Evolutionary conservation across 2,888 invertebrate species (phyloP), one percentile per base, ranked within the genome.

Genomic region (Dryocosmus kuriphilus): DNA sequence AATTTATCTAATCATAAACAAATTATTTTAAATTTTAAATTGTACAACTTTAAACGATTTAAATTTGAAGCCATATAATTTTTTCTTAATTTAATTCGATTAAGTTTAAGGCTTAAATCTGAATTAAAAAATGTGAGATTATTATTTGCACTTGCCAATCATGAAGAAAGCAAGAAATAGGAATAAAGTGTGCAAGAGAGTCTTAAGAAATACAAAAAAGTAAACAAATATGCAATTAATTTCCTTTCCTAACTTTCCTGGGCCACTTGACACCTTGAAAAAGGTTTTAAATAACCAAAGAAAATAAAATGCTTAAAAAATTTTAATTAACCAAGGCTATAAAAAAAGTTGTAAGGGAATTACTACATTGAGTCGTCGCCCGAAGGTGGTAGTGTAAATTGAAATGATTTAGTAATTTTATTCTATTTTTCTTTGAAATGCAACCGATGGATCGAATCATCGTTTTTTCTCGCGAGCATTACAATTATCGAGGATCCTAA

Each of bases 401-500:
- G 41, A 24, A 38, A 65, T 38, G 38, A 63, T 22, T 35, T 41
- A 24, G 41, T 65, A 30, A 41, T 67, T 67, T 51, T 8, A 4
- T 67, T 67, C 8, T 67, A 9, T 51, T 65, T 46, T 67, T 19
- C 5, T 38, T 63, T 63, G 32, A 35, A 35, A 27, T 60, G 16
- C 27, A 60, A 27, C 24, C 14, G 57, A 60, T 16, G 60, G 27
- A 60, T 24, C 60, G 60, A 60, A 27, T 60, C 16, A 60, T 14
- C 24, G 16, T 27, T 27, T 60, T 60, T 27, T 60, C 60, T 60
- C 27, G n/a, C 16, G 27, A 51, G 67, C 19, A 67, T 67, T 41
- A 67, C 27, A 46, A 67, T 67, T 67, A 51, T 46, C 77, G 79
- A 83, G 82, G 83, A 82, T 82, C 57, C 78, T 32, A 78, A 83